Percentiles rank a stretch among this genome's conserved stretches.
These are phyloP conservation scores for Indicator maculatus DNA, from an alignment of 2,113 vertebrate species.

Conservation along the genomic window DNA sequence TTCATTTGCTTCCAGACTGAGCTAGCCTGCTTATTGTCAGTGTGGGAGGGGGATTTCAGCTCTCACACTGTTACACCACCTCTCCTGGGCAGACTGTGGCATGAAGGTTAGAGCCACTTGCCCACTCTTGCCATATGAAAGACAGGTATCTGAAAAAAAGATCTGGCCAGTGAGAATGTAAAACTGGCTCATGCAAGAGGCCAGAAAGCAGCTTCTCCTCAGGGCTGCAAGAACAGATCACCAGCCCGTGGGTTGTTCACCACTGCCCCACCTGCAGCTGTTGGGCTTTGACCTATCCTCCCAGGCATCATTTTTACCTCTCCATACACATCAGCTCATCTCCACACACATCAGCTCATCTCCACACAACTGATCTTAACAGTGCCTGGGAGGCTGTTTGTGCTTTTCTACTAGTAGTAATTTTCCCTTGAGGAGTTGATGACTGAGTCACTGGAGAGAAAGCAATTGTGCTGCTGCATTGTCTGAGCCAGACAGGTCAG, in stretches of 20 bases:
- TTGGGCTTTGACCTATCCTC: background rate
- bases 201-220: background rate
- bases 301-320: background rate
- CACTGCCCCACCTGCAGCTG: background rate
- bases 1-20: no score
- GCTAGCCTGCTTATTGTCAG: no score
- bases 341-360: background rate
- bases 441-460: background rate
- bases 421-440: background rate
- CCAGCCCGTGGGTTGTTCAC: background rate
- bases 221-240: fast-evolving
- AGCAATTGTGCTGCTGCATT: background rate
- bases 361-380: fast-evolving
- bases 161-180: background rate
- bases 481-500: background rate
- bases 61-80: background rate
- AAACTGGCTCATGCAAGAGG: background rate
- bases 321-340: background rate
- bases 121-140: background rate
- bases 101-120: fast-evolving
- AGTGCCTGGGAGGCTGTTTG: background rate
- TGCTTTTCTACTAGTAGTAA: background rate
- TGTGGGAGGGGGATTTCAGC: no score
- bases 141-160: background rate
- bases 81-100: background rate